Evolutionary conservation across 2,888 invertebrate genomes (phyloP), one percentile per base, ranked within the genome.

Genomic region (Eulithis prunata): DNA sequence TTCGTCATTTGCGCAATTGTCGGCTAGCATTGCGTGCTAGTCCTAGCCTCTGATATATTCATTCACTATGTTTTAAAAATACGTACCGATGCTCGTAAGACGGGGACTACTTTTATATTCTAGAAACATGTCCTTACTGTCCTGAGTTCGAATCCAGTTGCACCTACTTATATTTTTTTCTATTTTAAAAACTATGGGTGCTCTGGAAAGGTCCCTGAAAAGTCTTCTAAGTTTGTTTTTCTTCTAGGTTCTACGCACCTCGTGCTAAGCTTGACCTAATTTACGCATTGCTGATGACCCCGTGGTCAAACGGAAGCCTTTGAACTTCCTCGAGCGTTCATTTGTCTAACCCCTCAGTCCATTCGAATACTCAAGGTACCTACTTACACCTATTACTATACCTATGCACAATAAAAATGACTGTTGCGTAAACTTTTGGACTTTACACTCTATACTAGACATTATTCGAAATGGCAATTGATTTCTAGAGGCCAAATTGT

Each of bases 1-100:
- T 87, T 87, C 86, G 67, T 62, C 69, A 74, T 78, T 85, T 85
- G 81, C 84, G 85, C 84, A 86, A 84, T 72, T 70, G 71, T 71
- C 74, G 76, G 72, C 72, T 80, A 74, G 78, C 73, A 76, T 75
- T 82, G 84, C 86, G 79, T 83, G 79, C 77, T 69, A 77, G 73
- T 77, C 77, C 76, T 51, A 46, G 38, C 45, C 12, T 43, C 64
- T 67, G 62, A 21, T 57, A 53, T n/a, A 32, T 49, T 49, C 51
- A 14, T 56, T 8, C 8, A 41, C n/a, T n/a, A n/a, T 46, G 5
- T 47, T 47, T 14, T 14, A 14, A 47, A 47, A 11, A 10, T 41
- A 21, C 21, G 21, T 21, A 32, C 32, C 32, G 32, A 32, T 32
- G 32, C 4, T 32, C 1, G 2, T 32, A 3, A 32, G 32, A 32